Percentiles rank a stretch among this genome's conserved stretches.
These are phyloP conservation scores for Pimephales promelas DNA, from an alignment of 2,113 vertebrate genomes.

Conservation along the genomic window DNA sequence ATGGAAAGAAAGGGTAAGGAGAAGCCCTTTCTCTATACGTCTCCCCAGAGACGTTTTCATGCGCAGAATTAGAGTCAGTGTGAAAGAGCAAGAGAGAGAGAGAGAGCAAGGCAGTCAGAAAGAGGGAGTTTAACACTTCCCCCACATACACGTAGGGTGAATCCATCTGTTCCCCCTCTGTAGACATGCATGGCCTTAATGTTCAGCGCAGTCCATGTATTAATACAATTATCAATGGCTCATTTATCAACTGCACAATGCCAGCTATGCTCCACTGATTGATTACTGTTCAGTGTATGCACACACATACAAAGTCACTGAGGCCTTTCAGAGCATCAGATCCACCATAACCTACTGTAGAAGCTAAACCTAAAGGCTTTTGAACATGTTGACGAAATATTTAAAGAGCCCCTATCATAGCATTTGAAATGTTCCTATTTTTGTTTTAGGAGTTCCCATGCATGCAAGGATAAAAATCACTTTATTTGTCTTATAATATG, in stretches of 20 bases:
- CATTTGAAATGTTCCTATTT: too few relatives aligned
- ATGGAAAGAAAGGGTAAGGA: not conserved
- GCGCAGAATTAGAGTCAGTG: slow-evolving; percentile 8
- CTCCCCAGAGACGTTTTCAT: not conserved
- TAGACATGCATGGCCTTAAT: slow-evolving; percentile 65
- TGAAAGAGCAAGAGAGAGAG: not conserved
- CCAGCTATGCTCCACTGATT: slow-evolving; percentile 68
- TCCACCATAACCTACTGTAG: not conserved
- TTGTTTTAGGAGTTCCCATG: too few relatives aligned
- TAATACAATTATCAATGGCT: slow-evolving; percentile 79
- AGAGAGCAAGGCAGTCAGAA: slow-evolving; percentile 24
- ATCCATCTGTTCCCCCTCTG: slow-evolving; percentile 63
- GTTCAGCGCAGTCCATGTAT: slow-evolving; percentile 72
- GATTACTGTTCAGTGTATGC: slow-evolving; percentile 63
- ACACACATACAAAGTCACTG: slow-evolving; percentile 12
- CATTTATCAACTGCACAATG: slow-evolving; percentile 75
- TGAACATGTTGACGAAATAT: not conserved
- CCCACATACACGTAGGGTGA: slow-evolving; percentile 61
- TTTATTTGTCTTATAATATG: too few relatives aligned
- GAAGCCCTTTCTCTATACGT: not conserved
- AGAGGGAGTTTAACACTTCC: slow-evolving; percentile 58
- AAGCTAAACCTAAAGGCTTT: not conserved
- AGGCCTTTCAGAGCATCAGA: slow-evolving; percentile 18
- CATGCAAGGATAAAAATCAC: too few relatives aligned
- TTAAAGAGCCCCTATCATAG: too few relatives aligned